These are phyloP conservation scores for Mythimna lalbum DNA, from an alignment of 2,888 invertebrate species.

Conservation along the genomic window DNA sequence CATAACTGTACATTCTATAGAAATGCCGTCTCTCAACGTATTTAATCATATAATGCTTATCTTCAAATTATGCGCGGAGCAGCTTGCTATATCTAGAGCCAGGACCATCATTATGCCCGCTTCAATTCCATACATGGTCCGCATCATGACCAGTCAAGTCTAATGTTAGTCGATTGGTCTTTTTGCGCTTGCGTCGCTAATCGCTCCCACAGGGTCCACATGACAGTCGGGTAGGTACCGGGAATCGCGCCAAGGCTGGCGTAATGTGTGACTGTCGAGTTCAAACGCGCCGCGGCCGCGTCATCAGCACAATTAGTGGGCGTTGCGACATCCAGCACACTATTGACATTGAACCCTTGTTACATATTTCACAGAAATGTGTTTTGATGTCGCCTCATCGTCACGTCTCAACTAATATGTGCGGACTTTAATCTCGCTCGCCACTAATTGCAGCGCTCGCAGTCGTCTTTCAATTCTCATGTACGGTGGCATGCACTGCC, in stretches of 20 bases:
- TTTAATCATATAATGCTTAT: constrained; percentile 11
- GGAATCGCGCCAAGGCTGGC: constrained; percentile 85
- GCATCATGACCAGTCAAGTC: constrained; percentile 28
- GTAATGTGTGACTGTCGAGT: constrained; percentile 75
- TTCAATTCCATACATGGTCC: constrained; percentile 37
- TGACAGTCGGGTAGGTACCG: constrained; percentile 69
- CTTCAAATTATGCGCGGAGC: background rate
- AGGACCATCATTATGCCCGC: constrained; percentile 5
- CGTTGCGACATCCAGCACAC: constrained; percentile 81
- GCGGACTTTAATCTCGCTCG: constrained; percentile 70
- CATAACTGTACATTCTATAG: constrained; percentile 3
- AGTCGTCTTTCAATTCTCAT: constrained; percentile 48
- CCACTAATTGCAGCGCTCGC: constrained; percentile 53
- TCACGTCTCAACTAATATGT: constrained; percentile 75
- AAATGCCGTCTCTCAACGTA: background rate
- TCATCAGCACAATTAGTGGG: constrained; percentile 85
- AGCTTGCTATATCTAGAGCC: constrained; percentile 6
- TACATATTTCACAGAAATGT: constrained; percentile 88
- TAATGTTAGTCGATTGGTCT: constrained; percentile 48
- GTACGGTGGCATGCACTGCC: constrained; percentile 30
- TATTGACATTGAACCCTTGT: constrained; percentile 89
- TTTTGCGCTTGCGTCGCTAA: constrained; percentile 53
- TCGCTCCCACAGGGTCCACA: constrained; percentile 55
- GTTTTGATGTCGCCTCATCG: constrained; percentile 78
- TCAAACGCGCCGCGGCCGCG: constrained; percentile 84